A percentile compares a stretch with the other conserved stretches of the same genome.
Evolutionary conservation across 2,113 vertebrate genomes (phyloP).

Genomic region (Cairina moschata): DNA sequence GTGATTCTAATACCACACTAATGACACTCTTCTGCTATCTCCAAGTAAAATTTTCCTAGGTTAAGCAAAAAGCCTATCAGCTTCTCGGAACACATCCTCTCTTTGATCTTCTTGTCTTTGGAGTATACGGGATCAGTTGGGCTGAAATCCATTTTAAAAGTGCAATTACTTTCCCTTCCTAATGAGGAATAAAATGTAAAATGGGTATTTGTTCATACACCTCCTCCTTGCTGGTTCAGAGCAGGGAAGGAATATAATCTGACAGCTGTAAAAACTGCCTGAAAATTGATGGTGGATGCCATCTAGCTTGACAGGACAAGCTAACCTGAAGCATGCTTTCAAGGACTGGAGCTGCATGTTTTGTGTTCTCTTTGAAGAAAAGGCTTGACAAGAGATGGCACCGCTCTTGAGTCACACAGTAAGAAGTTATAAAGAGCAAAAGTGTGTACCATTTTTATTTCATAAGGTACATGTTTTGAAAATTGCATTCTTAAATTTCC

Average conservation of each 20-base stretch:
- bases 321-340: not conserved
- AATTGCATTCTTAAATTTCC: not conserved
- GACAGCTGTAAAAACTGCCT: slow-evolving; percentile 10
- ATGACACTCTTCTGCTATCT: not conserved
- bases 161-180: not conserved
- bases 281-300: not conserved
- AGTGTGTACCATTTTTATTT: not conserved
- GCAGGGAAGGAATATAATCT: not conserved
- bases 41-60: not conserved
- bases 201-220: not conserved
- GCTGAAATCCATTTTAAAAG: not conserved
- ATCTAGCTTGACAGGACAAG: not conserved
- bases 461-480: not conserved
- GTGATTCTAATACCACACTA: not conserved
- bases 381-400: not conserved
- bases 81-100: not conserved
- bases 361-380: not conserved
- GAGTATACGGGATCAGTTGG: not conserved
- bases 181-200: not conserved
- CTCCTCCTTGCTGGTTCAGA: not conserved
- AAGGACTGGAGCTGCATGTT: not conserved
- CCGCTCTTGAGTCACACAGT: not conserved
- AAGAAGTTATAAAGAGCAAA: not conserved
- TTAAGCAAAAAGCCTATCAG: not conserved
- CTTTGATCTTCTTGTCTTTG: not conserved